Evolutionary conservation across 2,797 vertebrate genomes (phyloP), one percentile per base, ranked within the genome.

Genomic region (Acomys russatus): DNA sequence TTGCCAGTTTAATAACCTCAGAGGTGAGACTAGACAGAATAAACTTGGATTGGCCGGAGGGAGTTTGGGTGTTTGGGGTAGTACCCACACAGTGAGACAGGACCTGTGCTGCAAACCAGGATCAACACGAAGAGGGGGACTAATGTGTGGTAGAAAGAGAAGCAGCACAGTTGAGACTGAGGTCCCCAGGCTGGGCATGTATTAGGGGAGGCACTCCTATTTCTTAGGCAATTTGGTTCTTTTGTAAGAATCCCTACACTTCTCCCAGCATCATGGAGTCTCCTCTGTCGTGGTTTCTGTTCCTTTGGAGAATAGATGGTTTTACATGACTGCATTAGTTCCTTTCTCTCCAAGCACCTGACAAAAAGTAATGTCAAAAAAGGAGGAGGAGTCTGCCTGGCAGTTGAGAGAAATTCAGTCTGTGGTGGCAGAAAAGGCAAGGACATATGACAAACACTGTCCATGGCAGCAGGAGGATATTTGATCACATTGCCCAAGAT

Each of bases 1-100:
- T 54, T 85, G 95, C 91, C 96, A 95, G 49, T 95, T 95, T 90
- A 90, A 84, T 82, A 97, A 96, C 84, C 84, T 94, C 64, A 88
- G 89, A 84, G 85, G 66, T 85, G 56, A 88, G 77, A 80, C 87
- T 28, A 89, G 94, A 80, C 49, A 76, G 70, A 94, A 80, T 78
- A 78, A 79, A 68, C 61, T 80, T 84, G 86, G 59, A 35, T 59
- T 20, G 25, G 63, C 54, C 68, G 90, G 73, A 76, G 51, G 4
- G 10, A 33, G 76, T 68, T 18, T 49, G 91, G 71, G 38, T 76
- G 51, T 22, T 70, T 56, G 25, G n/a, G 23, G 73, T 83, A 59
- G 78, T n/a, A 88, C 88, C 59, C 77, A 49, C 82, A 88, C 59
- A 82, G 25, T 1, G 1, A 44, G 68, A 79, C 44, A 61, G 22